A percentile compares a stretch with the other conserved stretches of the same genome.
Evolutionary conservation across 2,797 vertebrate genomes (phyloP).

Genomic region (Thunnus albacares): DNA sequence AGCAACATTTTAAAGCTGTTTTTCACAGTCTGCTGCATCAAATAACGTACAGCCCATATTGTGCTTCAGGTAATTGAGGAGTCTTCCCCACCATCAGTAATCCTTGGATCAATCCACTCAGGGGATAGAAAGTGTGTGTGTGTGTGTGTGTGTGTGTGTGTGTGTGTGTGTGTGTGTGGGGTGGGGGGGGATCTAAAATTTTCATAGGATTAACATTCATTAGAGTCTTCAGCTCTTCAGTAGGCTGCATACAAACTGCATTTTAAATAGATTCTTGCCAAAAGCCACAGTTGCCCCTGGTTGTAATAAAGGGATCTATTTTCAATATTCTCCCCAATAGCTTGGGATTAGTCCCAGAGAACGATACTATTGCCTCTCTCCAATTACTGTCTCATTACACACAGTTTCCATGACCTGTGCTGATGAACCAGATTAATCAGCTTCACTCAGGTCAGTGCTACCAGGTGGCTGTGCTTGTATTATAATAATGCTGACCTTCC

Average conservation of each 20-base stretch:
- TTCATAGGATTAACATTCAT: slow-evolving; percentile 82
- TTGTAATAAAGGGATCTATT: slow-evolving; percentile 73
- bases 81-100: slow-evolving; percentile 58
- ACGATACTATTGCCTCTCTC: slow-evolving; percentile 48
- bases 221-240: slow-evolving; percentile 68
- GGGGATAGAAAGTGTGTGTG: slow-evolving; percentile 11
- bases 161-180: background rate
- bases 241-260: slow-evolving; percentile 58
- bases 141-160: too few species aligned
- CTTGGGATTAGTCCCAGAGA: slow-evolving; percentile 73
- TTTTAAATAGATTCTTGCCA: slow-evolving; percentile 76
- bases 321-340: slow-evolving; percentile 75
- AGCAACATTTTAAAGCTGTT: slow-evolving; percentile 35
- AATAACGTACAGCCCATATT: slow-evolving; percentile 27
- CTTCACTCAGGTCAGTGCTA: slow-evolving; percentile 52
- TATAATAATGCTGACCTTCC: slow-evolving; percentile 61
- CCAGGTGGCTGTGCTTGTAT: slow-evolving; percentile 45
- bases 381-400: slow-evolving; percentile 70
- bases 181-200: background rate
- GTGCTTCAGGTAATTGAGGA: slow-evolving; percentile 64
- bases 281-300: slow-evolving; percentile 59
- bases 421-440: slow-evolving; percentile 72
- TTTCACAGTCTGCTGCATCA: slow-evolving; percentile 40
- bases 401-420: slow-evolving; percentile 64
- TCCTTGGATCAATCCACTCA: slow-evolving; percentile 61